Conservation (phyloP, 37 sponge, comb jelly and placozoan genomes). For the Oopsacas minuta region DNA sequence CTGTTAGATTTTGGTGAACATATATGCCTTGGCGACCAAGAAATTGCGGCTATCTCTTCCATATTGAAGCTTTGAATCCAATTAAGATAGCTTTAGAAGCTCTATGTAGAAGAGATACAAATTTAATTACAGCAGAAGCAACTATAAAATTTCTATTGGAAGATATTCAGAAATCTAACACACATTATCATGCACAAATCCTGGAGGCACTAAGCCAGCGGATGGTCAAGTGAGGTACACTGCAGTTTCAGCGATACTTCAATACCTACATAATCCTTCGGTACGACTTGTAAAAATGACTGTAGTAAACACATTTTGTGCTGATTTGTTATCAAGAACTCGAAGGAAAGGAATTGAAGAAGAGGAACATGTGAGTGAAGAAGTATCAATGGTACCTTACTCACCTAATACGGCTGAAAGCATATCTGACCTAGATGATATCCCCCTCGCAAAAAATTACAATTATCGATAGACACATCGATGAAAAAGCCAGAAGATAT, state of each 20-base stretch:
- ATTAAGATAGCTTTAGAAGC: neutral
- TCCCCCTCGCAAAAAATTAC: neutral
- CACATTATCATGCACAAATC: neutral
- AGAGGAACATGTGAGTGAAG: neutral
- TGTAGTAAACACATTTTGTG: conserved; percentile 10
- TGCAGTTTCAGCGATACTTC: neutral
- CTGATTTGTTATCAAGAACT: neutral
- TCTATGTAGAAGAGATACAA: conserved; percentile 5
- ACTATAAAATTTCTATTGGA: conserved; percentile 10
- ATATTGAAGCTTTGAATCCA: conserved; percentile 20
- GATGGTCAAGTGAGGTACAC: neutral
- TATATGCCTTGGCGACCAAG: conserved; percentile 8
- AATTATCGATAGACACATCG: neutral
- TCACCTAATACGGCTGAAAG: neutral
- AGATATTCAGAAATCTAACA: neutral
- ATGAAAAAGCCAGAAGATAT: neutral
- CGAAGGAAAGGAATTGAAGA: neutral
- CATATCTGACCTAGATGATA: neutral
- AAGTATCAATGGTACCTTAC: neutral
- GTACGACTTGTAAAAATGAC: neutral
- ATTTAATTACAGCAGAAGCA: conserved; percentile 16
- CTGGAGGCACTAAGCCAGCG: neutral
- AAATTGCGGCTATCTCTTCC: conserved; percentile 16
- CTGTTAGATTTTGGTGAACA: neutral
- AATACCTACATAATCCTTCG: conserved; percentile 1